Evolutionary conservation across 2,888 invertebrate species (phyloP).

Genomic region (Erpobdella octoculata): DNA sequence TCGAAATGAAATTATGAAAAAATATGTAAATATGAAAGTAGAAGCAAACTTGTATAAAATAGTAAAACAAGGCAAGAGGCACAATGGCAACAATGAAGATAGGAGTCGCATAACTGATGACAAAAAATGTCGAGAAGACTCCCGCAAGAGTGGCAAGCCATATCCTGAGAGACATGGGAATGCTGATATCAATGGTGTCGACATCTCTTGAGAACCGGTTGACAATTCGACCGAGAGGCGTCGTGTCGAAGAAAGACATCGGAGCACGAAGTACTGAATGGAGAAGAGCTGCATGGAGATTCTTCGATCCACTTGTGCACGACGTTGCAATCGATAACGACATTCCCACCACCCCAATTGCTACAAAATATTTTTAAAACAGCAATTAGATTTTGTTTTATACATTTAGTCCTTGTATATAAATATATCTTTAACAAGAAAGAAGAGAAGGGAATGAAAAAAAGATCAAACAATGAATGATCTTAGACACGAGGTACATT

Average conservation of each 20-base stretch:
- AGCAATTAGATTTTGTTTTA: no score
- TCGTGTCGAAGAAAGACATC: slow-evolving; percentile 45
- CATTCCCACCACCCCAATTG: slow-evolving; percentile 31
- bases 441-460: no score
- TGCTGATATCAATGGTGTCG: slow-evolving; percentile 41
- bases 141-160: slow-evolving; percentile 40
- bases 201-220: slow-evolving; percentile 45
- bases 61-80: slow-evolving; percentile 45
- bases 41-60: slow-evolving; percentile 45
- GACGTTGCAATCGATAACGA: slow-evolving; percentile 31
- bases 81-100: slow-evolving; percentile 41
- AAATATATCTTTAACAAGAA: no score
- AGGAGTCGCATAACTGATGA: slow-evolving; percentile 45
- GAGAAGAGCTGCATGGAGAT: slow-evolving; percentile 34
- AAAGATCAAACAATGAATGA: no score
- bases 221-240: slow-evolving; percentile 44
- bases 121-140: slow-evolving; percentile 41
- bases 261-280: slow-evolving; percentile 42
- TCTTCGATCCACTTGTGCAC: slow-evolving; percentile 31
- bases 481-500: no score
- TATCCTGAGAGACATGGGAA: slow-evolving; percentile 37
- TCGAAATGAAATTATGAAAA: no score
- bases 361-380: slow-evolving; percentile 26
- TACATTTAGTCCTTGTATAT: no score
- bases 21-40: not conserved